Conservation (phyloP, 92 coral and sea anemone species). For the Pocillopora meandrina region DNA sequence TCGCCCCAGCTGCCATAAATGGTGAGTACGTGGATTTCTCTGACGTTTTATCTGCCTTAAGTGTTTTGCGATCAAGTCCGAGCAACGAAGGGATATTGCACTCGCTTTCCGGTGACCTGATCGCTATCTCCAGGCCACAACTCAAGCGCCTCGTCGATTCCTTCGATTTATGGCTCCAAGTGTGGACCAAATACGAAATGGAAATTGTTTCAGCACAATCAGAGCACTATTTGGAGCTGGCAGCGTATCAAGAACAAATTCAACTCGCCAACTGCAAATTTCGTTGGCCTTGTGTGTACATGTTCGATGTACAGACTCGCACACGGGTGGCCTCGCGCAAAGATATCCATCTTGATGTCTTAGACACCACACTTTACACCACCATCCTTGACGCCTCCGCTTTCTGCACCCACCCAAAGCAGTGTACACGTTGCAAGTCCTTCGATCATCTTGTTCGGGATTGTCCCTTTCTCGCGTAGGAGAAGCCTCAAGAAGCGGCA, state of each 20-base stretch:
- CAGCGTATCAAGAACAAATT: slow-evolving; percentile 1
- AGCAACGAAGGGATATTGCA: neutral
- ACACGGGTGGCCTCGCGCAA: neutral
- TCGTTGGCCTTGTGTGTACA: slow-evolving; percentile 26
- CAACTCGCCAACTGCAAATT: neutral
- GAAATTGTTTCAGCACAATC: neutral
- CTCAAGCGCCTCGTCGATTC: slow-evolving; percentile 1
- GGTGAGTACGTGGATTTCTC: neutral
- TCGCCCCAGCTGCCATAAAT: neutral
- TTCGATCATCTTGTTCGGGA: neutral
- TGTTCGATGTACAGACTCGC: slow-evolving; percentile 10
- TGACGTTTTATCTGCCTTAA: neutral
- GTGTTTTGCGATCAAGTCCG: neutral
- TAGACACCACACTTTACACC: slow-evolving; percentile 13
- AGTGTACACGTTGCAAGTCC: neutral
- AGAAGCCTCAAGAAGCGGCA: slow-evolving; percentile 15
- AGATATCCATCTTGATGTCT: neutral
- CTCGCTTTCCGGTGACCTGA: neutral
- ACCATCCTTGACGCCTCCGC: slow-evolving; percentile 40
- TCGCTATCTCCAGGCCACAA: neutral
- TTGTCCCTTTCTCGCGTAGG: neutral
- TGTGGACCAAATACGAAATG: slow-evolving; percentile 21
- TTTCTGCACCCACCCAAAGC: neutral
- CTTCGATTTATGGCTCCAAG: slow-evolving; percentile 33
- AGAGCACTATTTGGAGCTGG: slow-evolving; percentile 1